Base-by-base conservation (phyloP, 2,797 vertebrate genomes). In the Channa striata region DNA sequence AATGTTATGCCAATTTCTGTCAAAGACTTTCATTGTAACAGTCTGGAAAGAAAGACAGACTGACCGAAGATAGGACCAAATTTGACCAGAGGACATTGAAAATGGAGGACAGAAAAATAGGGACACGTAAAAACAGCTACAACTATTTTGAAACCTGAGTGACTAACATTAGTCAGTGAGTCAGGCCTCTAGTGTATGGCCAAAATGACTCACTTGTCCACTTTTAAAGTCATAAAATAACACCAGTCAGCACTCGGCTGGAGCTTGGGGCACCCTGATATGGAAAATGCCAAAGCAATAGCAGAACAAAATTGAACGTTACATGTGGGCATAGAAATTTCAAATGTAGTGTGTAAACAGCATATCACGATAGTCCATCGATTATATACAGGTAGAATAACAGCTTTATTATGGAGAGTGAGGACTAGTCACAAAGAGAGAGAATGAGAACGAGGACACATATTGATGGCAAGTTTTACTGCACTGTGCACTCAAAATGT, bases 11-110 rank as follows among this genome's bases (percentile, higher is more conserved):
- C 20, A 39, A 34, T 8, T 21, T 20, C 60, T 58, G 60, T 64
- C 60, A 72, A 30, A 51, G 6, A 25, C 53, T 48, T 60, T 72
- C 42, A 42, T 3, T 53, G 23, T 60, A 19, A 23, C 47, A 6
- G 23, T 23, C 20, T 19, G n/a, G 21, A 42, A 44, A 52, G n/a
- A n/a, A n/a, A 47, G 33, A 59, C 43, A 69, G 25, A 59, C 34
- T 46, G 66, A 72, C 39, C 57, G 23, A 71, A 59, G 40, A 63
- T 49, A 46, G 25, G n/a, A 19, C 12, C 13, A 25, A 34, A 70
- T 21, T 70, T 34, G 48, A 59, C 46, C 47, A 16, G 60, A 57
- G 12, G 40, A 36, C 17, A 48, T 17, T 8, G 6, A 17, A 17
- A 53, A 39, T 14, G 25, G 14, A 23, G 13, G 19, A 50, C 11